Base-by-base conservation (phyloP, 1,140 invertebrate species). In the Anastrepha ludens region DNA sequence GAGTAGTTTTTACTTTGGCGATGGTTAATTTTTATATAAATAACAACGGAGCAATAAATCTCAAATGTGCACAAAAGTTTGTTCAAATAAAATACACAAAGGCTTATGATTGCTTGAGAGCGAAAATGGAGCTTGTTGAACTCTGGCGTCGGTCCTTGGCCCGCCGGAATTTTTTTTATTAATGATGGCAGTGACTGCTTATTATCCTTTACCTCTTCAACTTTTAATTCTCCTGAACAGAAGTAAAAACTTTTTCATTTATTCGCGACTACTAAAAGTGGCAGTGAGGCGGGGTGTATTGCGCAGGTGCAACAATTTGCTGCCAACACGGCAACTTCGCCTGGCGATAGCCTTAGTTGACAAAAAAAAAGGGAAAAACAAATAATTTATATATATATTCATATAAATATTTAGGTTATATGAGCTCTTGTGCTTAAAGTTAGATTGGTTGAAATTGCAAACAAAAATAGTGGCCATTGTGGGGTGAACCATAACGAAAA, bases 211-310 rank as follows among this genome's bases (percentile, higher is more conserved):
- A n/a, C 13, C 74, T 29, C n/a, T 17, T 55, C 2, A 81, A 81
- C 74, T 81, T 81, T 55, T 58, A 81, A 81, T 55, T n/a, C n/a
- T 29, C 74, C 50, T 81, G 44, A 81, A 81, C 47, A 20, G 74
- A 9, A 81, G 74, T 9, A n/a, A 81, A 74, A 55, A 81, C 47
- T 81, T 81, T 81, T 81, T 81, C n/a, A 81, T 81, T 81, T 20
- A 81, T 81, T 50, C 20, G 6, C 47, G 7, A 50, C 44, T 15
- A 20, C 15, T 55, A 20, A 81, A n/a, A 7, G 67, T 47, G 39
- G 67, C 44, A n/a, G 67, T n/a, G 44, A 67, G 13, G 29, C 6
- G 4, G 8, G 3, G 67, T 13, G 13, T 3, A 0, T 55, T 47
- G 67, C 13, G 29, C 29, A 55, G 11, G 50, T 55, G 50, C 50